Base-by-base conservation (phyloP, 1,140 invertebrate species). In the Arion vulgaris region DNA sequence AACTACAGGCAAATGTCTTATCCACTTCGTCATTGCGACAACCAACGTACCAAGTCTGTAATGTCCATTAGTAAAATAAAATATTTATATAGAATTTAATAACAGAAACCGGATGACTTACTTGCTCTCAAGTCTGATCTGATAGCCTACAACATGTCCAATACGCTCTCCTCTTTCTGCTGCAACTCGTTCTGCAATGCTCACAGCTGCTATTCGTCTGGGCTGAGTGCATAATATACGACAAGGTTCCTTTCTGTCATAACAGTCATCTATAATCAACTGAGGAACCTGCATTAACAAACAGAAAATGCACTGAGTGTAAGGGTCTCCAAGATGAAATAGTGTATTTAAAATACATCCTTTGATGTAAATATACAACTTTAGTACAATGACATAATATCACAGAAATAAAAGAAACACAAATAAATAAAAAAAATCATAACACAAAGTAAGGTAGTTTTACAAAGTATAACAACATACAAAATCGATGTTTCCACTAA, bases 221-320 rank as follows among this genome's bases (percentile, higher is more conserved):
- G 98, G 98, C 91, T 99, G 96, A 0, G 97, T 98, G 89, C 97
- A 98, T 89, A 99, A 95, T 85, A 99, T 96, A 45, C 97, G 94
- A 85, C 97, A 97, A 0, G 95, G 93, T 85, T 94, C 93, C 26
- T 94, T 93, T n/a, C 92, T 93, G 32, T 93, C 91, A 66, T 94
- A 93, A 80, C 94, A 95, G 81, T 96, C 93, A 87, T 98, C 97
- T 62, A 99, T 91, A 82, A 99, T 95, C 89, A 96, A 97, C 88
- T 99, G 98, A 0, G 92, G 91, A 53, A 92, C 90, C 92, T 92
- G 66, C 17, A 36, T 57, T 28, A 26, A 66, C 62, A 68, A 62
- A 78, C 19, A 75, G 28, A 19, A 72, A 11, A 81, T 23, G n/a
- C 57, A 66, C 26, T 9, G 5, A 19, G 41, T 45, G 41, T 5